Percentiles rank a stretch among this genome's conserved stretches.
Conservation (phyloP, 1,140 invertebrate genomes). For the Drosophila mojavensis region DNA sequence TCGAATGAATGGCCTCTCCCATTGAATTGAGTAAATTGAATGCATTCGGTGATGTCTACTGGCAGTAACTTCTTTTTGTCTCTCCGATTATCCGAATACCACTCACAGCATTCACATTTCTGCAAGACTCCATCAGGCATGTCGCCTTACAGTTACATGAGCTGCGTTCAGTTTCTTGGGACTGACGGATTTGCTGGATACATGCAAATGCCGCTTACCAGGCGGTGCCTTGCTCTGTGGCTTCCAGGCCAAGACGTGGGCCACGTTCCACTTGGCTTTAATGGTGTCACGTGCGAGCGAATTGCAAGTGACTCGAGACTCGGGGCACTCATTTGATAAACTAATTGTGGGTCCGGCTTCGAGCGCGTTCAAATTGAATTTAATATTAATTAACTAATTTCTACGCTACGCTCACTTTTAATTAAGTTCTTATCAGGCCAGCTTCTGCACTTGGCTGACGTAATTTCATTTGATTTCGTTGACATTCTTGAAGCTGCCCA, state of each 20-base stretch:
- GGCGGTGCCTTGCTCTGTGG: slow-evolving; percentile 1
- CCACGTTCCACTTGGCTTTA: slow-evolving; percentile 42
- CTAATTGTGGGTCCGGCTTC: slow-evolving; percentile 55
- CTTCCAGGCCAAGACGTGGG: slow-evolving; percentile 2
- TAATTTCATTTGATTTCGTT: slow-evolving; percentile 63
- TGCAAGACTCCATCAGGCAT: not conserved
- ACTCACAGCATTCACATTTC: too few species aligned
- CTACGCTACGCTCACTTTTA: slow-evolving; percentile 64
- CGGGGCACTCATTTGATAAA: slow-evolving; percentile 71
- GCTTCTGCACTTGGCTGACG: slow-evolving; percentile 9
- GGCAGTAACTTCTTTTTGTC: too few species aligned
- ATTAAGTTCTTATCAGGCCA: slow-evolving; percentile 47
- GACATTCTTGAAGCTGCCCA: slow-evolving; percentile 40
- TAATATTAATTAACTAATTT: slow-evolving; percentile 80
- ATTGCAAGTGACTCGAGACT: slow-evolving; percentile 25
- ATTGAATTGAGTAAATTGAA: too few species aligned
- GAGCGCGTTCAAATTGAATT: slow-evolving; percentile 67
- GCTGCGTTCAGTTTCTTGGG: not conserved
- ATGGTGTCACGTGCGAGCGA: slow-evolving; percentile 59
- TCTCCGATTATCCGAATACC: too few species aligned
- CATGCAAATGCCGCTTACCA: slow-evolving; percentile 9
- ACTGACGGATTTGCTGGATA: not conserved
- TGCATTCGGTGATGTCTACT: too few species aligned
- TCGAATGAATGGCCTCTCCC: too few species aligned
- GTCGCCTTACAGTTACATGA: not conserved